Conservation (phyloP, 2,888 invertebrate species). For the Ormyrus labotus region DNA sequence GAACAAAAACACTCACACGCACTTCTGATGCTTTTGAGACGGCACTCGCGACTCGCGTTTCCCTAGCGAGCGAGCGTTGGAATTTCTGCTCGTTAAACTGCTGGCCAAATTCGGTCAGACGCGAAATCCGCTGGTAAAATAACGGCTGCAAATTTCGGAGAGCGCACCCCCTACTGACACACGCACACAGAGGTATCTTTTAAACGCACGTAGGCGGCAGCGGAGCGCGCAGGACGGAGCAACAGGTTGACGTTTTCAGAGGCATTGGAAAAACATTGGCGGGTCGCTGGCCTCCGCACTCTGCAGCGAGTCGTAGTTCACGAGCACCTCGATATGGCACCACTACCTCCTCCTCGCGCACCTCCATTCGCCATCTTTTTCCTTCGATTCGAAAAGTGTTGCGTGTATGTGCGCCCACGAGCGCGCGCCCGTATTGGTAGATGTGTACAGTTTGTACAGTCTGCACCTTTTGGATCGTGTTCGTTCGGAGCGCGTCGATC, state of each 20-base stretch:
- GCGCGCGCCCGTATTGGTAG: background rate
- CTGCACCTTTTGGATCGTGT: conserved; percentile 6
- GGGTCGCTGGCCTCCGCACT: conserved; percentile 44
- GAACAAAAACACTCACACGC: background rate
- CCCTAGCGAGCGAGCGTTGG: background rate
- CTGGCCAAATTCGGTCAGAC: background rate
- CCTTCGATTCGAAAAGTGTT: conserved; percentile 27
- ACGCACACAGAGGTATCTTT: too few relatives aligned
- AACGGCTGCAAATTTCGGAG: background rate
- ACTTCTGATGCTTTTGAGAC: background rate
- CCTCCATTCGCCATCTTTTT: conserved; percentile 43
- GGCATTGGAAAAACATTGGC: conserved; percentile 33
- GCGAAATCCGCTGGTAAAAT: background rate
- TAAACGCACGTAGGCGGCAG: too few relatives aligned
- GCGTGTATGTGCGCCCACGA: background rate
- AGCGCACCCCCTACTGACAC: background rate
- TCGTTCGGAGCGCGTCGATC: conserved; percentile 11
- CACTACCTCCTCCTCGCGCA: background rate
- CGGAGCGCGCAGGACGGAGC: conserved; percentile 11
- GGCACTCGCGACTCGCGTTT: background rate
- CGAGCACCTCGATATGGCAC: conserved; percentile 32
- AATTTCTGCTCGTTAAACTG: too few relatives aligned
- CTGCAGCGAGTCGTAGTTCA: conserved; percentile 31
- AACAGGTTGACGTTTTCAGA: conserved; percentile 39
- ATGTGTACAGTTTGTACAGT: background rate